Conservation (phyloP, 2,113 vertebrate species). For the Coptodon rendalli region DNA sequence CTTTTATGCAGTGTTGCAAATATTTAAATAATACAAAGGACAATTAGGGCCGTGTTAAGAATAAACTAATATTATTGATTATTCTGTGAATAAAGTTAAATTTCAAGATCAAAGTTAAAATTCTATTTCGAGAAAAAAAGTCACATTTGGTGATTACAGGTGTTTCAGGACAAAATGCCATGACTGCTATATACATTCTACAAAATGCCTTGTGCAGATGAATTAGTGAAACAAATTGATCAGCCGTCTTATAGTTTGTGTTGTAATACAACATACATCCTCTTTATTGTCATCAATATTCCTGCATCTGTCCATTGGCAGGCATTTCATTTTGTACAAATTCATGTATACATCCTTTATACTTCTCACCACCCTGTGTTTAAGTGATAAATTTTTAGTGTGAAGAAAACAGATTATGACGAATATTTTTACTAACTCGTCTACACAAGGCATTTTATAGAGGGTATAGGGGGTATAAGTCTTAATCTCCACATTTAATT, state of each 20-base stretch:
- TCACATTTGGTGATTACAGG: not conserved
- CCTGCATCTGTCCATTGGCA: not conserved
- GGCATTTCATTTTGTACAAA: not conserved
- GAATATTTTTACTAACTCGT: not conserved
- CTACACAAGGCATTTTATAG: not conserved
- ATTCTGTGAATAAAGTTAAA: not conserved
- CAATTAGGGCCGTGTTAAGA: fast-evolving
- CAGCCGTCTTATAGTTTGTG: not conserved
- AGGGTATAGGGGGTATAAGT: no score
- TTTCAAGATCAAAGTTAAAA: not conserved
- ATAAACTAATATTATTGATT: not conserved
- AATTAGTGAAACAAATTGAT: not conserved
- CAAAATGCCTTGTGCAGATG: not conserved
- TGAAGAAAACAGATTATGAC: not conserved
- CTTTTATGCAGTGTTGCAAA: not conserved
- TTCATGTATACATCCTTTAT: not conserved
- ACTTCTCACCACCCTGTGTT: not conserved
- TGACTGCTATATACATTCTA: not conserved
- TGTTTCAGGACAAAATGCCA: not conserved
- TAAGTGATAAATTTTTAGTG: fast-evolving
- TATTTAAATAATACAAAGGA: not conserved
- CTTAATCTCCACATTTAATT: not conserved
- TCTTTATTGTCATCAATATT: not conserved
- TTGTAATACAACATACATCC: not conserved
- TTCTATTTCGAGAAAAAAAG: not conserved